These are phyloP conservation scores for Macropus fuliginosus DNA, from an alignment of 2,797 vertebrate genomes.

Conservation along the genomic window DNA sequence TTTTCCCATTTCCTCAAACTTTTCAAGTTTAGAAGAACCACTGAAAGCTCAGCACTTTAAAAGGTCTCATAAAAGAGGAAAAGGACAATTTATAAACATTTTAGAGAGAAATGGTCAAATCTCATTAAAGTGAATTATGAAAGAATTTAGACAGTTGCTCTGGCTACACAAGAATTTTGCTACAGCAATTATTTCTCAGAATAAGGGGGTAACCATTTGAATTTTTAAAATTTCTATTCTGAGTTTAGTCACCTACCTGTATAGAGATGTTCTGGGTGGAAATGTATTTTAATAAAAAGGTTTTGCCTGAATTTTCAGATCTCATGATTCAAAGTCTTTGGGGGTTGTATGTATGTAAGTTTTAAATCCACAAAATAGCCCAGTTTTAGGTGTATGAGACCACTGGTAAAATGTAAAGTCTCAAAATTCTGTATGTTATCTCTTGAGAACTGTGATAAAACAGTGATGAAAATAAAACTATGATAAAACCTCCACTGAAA, in stretches of 20 bases:
- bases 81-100: background rate
- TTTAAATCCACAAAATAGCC: background rate
- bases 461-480: background rate
- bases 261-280: background rate
- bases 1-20: constrained; percentile 19
- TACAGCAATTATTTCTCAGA: background rate
- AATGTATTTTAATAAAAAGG: background rate
- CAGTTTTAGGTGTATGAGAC: background rate
- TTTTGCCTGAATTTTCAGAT: background rate
- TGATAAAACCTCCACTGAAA: background rate
- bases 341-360: background rate
- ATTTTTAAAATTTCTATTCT: background rate
- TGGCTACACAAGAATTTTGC: background rate
- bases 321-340: background rate
- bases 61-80: background rate
- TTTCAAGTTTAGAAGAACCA: constrained; percentile 16
- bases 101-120: background rate
- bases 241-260: background rate
- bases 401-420: background rate
- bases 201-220: background rate
- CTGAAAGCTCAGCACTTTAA: constrained; percentile 12
- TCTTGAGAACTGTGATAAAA: background rate
- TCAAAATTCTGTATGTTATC: background rate
- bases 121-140: background rate
- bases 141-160: background rate